A percentile compares a stretch with the other conserved stretches of the same genome.
Conservation (phyloP, 92 coral and sea anemone genomes). For the Pocillopora grandis region DNA sequence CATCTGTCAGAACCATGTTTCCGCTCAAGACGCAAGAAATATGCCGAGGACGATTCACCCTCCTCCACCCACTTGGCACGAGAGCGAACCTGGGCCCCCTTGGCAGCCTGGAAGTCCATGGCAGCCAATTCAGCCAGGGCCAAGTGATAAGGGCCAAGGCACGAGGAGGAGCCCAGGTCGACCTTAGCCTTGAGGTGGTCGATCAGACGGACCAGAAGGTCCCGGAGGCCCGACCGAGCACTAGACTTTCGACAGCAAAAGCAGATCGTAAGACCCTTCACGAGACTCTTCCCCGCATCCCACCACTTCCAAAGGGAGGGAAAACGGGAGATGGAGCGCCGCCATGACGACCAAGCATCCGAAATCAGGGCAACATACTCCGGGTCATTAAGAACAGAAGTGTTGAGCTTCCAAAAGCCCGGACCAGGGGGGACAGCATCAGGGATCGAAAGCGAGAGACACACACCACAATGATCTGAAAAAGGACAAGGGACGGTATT, state of each 20-base stretch:
- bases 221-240: not conserved
- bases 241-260: not conserved
- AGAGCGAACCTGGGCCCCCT: slow-evolving; percentile 16
- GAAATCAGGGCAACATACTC: not conserved
- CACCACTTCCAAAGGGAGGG: slow-evolving; percentile 5
- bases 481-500: slow-evolving; percentile 14
- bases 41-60: slow-evolving; percentile 38
- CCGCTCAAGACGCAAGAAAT: slow-evolving; percentile 3
- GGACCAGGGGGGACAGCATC: slow-evolving; percentile 11
- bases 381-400: not conserved
- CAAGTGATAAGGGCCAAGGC: not conserved
- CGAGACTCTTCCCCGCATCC: not conserved
- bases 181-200: not conserved
- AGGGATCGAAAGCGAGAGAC: not conserved
- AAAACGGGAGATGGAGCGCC: not conserved
- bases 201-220: not conserved
- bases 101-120: not conserved
- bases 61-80: slow-evolving; percentile 33
- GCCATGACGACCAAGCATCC: slow-evolving; percentile 7
- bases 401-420: slow-evolving; percentile 31
- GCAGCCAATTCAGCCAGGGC: not conserved
- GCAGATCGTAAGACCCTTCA: not conserved
- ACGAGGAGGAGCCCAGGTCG: not conserved
- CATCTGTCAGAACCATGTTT: not conserved
- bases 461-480: slow-evolving; percentile 34